Evolutionary conservation across 1,140 invertebrate species (phyloP).

Genomic region (Eurosta solidaginis): DNA sequence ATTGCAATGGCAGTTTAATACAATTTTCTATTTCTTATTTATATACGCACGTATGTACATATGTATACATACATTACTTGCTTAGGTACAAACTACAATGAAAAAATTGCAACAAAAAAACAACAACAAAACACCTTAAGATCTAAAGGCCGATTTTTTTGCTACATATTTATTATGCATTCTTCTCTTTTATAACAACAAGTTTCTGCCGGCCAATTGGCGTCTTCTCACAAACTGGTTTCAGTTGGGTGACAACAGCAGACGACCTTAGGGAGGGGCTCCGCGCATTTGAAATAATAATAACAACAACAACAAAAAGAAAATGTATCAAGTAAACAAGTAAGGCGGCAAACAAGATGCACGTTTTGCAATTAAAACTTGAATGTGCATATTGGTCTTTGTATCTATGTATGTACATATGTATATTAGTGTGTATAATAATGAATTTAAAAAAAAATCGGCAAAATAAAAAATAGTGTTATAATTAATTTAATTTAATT

Average conservation of each 20-base stretch:
- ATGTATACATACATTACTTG: too few relatives aligned
- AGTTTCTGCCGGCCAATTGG: neutral
- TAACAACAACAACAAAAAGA: neutral
- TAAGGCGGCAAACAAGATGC: neutral
- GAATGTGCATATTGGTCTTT: too few relatives aligned
- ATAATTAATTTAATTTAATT: too few relatives aligned
- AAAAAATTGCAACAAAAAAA: neutral
- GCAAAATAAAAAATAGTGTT: too few relatives aligned
- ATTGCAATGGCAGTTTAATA: neutral
- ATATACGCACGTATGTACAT: neutral
- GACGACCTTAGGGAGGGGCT: conserved; percentile 26
- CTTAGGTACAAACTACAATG: neutral
- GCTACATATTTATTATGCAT: neutral
- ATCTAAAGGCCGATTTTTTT: neutral
- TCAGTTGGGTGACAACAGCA: conserved; percentile 6
- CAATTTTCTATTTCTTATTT: neutral
- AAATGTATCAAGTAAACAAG: conserved; percentile 3
- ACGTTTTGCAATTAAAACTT: conserved; percentile 5
- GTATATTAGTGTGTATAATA: neutral
- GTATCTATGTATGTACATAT: neutral
- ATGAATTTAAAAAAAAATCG: neutral
- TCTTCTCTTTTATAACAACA: neutral
- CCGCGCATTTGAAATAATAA: neutral
- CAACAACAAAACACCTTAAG: neutral
- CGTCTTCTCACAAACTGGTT: neutral